Evolutionary conservation across 1,140 invertebrate genomes (phyloP).

Genomic region (Zaprionus lachaisei): DNA sequence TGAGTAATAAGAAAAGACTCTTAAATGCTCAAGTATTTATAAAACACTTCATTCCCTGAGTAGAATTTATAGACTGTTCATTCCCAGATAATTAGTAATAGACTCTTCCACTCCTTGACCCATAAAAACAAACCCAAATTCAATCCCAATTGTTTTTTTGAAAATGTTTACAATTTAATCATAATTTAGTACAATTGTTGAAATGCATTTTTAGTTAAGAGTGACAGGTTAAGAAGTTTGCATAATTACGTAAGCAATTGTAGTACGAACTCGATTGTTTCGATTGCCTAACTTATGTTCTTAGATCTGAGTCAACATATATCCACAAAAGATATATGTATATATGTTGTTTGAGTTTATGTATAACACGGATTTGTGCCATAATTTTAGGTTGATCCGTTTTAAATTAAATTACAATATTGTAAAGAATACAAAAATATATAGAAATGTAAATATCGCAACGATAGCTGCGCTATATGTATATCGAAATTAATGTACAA

Average conservation of each 20-base stretch:
- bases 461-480: constrained; percentile 20
- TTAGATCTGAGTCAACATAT: constrained; percentile 31
- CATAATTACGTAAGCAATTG: constrained; percentile 24
- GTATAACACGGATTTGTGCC: constrained; percentile 35
- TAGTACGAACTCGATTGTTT: constrained; percentile 29
- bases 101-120: constrained; percentile 10
- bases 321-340: constrained; percentile 16
- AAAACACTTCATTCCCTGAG: too few relatives aligned
- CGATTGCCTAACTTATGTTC: constrained; percentile 38
- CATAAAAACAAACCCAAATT: background rate
- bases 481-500: constrained; percentile 30
- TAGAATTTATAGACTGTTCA: too few relatives aligned
- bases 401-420: constrained; percentile 32
- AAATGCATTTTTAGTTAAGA: constrained; percentile 41
- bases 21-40: too few relatives aligned
- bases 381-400: constrained; percentile 18
- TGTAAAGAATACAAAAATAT: constrained; percentile 77
- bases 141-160: background rate
- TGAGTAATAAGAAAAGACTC: too few relatives aligned
- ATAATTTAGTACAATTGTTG: constrained; percentile 39
- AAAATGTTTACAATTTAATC: constrained; percentile 45
- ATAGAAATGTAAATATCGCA: constrained; percentile 29
- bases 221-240: constrained; percentile 16
- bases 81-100: background rate
- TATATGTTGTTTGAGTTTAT: constrained; percentile 1